Percentiles rank a stretch among this genome's conserved stretches.
Evolutionary conservation across 2,888 invertebrate genomes (phyloP).

Genomic region (Microplitis manilae): DNA sequence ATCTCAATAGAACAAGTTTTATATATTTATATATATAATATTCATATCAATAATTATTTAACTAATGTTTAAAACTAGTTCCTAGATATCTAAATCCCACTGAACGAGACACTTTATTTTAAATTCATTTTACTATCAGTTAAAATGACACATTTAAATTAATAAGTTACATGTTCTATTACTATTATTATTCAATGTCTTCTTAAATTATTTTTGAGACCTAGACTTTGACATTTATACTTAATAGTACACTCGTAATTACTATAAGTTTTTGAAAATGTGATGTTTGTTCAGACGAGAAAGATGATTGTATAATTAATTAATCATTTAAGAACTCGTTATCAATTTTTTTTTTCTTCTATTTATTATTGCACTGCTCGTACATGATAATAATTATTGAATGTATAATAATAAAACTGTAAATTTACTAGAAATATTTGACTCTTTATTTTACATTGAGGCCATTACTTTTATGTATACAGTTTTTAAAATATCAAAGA

Average conservation of each 20-base stretch:
- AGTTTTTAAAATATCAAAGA: not conserved
- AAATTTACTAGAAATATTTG: not conserved
- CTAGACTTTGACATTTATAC: not conserved
- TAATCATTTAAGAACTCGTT: conserved; percentile 20
- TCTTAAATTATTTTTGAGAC: too few relatives aligned
- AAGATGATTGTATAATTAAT: not conserved
- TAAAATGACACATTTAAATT: conserved; percentile 20
- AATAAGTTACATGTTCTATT: conserved; percentile 20
- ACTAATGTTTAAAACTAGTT: conserved; percentile 51
- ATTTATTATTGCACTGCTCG: conserved; percentile 36
- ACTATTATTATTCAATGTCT: not conserved
- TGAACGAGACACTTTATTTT: conserved; percentile 53
- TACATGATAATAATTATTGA: conserved; percentile 22
- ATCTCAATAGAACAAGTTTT: conserved; percentile 40
- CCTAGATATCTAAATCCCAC: conserved; percentile 50
- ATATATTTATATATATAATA: conserved; percentile 45
- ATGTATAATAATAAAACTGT: not conserved
- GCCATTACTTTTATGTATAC: conserved; percentile 19
- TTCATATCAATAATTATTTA: conserved; percentile 53
- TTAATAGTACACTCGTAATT: too few relatives aligned
- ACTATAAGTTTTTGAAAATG: conserved; percentile 8
- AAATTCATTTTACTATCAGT: not conserved
- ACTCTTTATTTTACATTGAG: conserved; percentile 10
- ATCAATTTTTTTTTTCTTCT: not conserved
- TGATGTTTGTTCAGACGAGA: not conserved